These are phyloP conservation scores for Theristicus caerulescens DNA, from an alignment of 2,113 vertebrate species.

Conservation along the genomic window DNA sequence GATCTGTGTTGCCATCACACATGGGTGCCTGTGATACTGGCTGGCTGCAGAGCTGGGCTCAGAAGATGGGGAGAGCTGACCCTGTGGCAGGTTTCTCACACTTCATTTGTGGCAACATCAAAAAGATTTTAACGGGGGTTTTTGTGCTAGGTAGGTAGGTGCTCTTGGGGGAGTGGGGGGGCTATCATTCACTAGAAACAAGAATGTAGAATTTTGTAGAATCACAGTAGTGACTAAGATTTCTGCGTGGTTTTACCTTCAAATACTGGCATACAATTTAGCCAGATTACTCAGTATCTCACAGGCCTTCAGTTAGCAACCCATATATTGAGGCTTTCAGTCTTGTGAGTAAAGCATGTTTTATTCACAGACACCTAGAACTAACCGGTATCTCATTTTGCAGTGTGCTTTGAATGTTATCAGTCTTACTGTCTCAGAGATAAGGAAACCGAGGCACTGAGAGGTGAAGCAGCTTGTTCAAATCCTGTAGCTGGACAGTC, in stretches of 20 bases:
- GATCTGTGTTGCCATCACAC: not conserved
- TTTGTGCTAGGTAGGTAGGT: not conserved
- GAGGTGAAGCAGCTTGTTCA: not conserved
- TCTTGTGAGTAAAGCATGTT: not conserved
- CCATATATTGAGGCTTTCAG: not conserved
- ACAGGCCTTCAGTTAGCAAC: not conserved
- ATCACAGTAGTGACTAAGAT: not conserved
- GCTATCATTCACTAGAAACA: not conserved
- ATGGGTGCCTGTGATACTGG: not conserved
- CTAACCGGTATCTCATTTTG: not conserved
- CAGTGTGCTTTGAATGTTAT: not conserved
- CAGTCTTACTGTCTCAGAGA: not conserved
- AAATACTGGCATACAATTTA: not conserved
- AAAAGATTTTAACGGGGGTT: not conserved
- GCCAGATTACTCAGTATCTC: not conserved
- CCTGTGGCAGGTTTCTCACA: not conserved
- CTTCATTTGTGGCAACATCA: not conserved
- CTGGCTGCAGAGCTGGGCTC: not conserved
- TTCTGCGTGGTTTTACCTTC: not conserved
- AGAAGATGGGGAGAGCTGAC: not conserved
- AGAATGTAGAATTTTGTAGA: not conserved
- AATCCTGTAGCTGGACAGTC: not conserved
- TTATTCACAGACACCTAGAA: not conserved
- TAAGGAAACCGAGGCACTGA: not conserved
- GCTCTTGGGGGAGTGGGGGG: not conserved